Percentiles rank a stretch among this genome's conserved stretches.
These are phyloP conservation scores for Entomobrya proxima DNA, from an alignment of 2,888 invertebrate genomes.

Conservation along the genomic window DNA sequence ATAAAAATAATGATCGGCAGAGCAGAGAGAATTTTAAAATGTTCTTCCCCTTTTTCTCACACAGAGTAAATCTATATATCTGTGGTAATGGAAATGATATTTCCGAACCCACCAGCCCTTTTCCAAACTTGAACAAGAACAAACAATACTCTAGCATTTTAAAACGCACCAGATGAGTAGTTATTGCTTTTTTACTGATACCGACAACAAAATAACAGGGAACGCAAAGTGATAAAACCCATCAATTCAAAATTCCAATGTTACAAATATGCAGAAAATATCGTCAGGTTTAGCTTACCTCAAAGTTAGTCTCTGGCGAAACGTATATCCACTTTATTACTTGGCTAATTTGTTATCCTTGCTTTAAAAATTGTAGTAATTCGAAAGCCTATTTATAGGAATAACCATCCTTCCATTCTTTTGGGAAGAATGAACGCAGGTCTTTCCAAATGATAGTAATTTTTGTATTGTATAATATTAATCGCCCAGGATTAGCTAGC, in stretches of 20 bases:
- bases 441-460: too few species aligned
- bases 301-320: slow-evolving; percentile 53
- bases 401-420: neutral
- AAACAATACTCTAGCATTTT: neutral
- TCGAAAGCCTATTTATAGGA: too few species aligned
- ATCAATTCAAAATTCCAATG: neutral
- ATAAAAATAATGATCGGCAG: slow-evolving; percentile 45
- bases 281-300: slow-evolving; percentile 43
- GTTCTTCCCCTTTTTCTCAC: neutral
- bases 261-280: neutral
- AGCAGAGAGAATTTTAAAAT: slow-evolving; percentile 15
- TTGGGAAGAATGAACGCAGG: too few species aligned
- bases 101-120: neutral
- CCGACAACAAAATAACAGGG: neutral
- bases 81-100: neutral
- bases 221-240: neutral
- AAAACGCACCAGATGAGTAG: neutral
- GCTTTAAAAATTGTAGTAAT: too few species aligned
- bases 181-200: neutral
- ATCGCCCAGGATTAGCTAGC: too few species aligned
- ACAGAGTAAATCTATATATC: neutral
- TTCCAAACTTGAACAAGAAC: neutral
- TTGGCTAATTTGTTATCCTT: too few species aligned
- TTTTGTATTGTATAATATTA: too few species aligned
- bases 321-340: slow-evolving; percentile 44